These are phyloP conservation scores for Microplitis manilae DNA, from an alignment of 2,888 invertebrate genomes.

Conservation along the genomic window DNA sequence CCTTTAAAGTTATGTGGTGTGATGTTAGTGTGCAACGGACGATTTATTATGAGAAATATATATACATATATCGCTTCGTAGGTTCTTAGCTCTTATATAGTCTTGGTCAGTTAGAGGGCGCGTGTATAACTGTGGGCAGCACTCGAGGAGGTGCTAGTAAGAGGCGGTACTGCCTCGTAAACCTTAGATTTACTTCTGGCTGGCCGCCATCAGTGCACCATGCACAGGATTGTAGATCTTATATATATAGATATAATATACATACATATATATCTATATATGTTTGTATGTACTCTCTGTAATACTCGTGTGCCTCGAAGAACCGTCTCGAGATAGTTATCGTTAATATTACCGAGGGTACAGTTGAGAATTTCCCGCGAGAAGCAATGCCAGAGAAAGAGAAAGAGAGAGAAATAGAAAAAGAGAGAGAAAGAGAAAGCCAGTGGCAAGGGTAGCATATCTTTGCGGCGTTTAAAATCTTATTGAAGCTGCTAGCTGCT, in stretches of 20 bases:
- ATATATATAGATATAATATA: slow-evolving; percentile 39
- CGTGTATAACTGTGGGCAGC: slow-evolving; percentile 62
- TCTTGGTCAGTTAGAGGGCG: slow-evolving; percentile 11
- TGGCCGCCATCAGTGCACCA: slow-evolving; percentile 67
- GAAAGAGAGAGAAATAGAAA: not conserved
- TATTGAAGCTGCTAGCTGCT: slow-evolving; percentile 13
- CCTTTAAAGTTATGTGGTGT: slow-evolving; percentile 44
- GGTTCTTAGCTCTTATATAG: slow-evolving; percentile 3
- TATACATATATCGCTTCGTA: slow-evolving; percentile 45
- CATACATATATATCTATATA: slow-evolving; percentile 40
- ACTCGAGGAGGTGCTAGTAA: slow-evolving; percentile 72
- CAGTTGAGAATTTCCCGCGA: slow-evolving; percentile 47
- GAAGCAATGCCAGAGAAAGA: slow-evolving; percentile 22
- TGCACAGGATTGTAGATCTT: slow-evolving; percentile 1
- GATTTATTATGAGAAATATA: slow-evolving; percentile 69
- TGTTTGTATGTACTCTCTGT: slow-evolving; percentile 49
- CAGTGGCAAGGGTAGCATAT: slow-evolving; percentile 9
- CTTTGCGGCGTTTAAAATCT: not conserved
- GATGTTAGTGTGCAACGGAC: slow-evolving; percentile 54
- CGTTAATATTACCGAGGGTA: slow-evolving; percentile 60
- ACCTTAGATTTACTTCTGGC: slow-evolving; percentile 72
- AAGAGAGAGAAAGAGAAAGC: slow-evolving; percentile 21
- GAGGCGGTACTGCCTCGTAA: slow-evolving; percentile 72
- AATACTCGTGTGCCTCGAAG: slow-evolving; percentile 48
- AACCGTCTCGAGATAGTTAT: slow-evolving; percentile 68